Percentiles rank a stretch among this genome's conserved stretches.
Evolutionary conservation across 2,888 invertebrate species (phyloP).

Genomic region (Chouioia cunea): DNA sequence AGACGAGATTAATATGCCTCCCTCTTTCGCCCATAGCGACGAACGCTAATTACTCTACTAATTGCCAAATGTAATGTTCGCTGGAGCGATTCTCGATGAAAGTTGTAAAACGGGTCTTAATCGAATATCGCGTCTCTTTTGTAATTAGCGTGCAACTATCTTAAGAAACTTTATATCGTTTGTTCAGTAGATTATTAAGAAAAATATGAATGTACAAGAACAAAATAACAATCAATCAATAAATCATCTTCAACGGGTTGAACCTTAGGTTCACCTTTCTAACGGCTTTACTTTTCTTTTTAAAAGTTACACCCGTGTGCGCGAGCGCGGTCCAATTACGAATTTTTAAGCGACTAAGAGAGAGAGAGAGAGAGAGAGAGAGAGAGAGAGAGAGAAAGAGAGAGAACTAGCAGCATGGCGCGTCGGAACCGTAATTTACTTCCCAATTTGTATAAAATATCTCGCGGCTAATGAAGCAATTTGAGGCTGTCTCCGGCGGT

Average conservation of each 20-base stretch:
- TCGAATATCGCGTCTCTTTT: background rate
- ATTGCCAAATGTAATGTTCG: conserved; percentile 37
- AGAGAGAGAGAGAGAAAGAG: background rate
- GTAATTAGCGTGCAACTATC: background rate
- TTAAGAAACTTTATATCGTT: background rate
- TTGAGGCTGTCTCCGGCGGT: conserved; percentile 65
- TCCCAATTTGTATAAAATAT: conserved; percentile 68
- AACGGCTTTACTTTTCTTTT: conserved; percentile 12
- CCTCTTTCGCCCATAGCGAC: background rate
- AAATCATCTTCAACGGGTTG: too few species aligned
- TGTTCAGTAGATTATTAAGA: background rate
- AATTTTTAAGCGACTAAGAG: conserved; percentile 56
- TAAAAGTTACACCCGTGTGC: conserved; percentile 49
- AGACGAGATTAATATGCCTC: conserved; percentile 36
- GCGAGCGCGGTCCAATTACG: conserved; percentile 57
- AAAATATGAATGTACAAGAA: too few species aligned
- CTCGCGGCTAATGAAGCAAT: conserved; percentile 68
- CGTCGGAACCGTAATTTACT: conserved; percentile 60
- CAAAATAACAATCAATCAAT: too few species aligned
- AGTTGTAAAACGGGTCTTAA: conserved; percentile 23
- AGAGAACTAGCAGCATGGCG: background rate
- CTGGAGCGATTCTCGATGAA: conserved; percentile 22
- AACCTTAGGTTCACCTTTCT: conserved; percentile 45
- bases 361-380: background rate
- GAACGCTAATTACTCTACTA: conserved; percentile 56